phyloP scores from a whole-genome alignment of 2,888 invertebrate species.

The Itoplectis maculator region DNA sequence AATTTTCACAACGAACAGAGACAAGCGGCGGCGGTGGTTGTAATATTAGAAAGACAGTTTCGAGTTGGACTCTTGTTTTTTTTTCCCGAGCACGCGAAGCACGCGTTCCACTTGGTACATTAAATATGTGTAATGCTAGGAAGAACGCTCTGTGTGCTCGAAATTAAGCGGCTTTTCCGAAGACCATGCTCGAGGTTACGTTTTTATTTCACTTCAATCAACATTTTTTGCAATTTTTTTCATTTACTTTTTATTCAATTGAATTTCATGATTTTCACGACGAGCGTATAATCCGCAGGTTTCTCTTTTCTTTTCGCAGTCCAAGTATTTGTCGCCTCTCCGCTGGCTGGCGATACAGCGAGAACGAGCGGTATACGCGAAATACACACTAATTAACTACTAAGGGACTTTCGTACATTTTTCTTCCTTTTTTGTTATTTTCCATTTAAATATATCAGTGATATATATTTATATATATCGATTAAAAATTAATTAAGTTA shows the following conservation, averaged over 20 bases:
- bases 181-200: background rate
- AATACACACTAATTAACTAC: constrained; percentile 56
- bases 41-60: constrained; percentile 57
- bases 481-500: constrained; percentile 75
- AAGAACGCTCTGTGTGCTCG: constrained; percentile 63
- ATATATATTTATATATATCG: constrained; percentile 45
- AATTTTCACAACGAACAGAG: constrained; percentile 48
- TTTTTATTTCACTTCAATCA: too few species aligned
- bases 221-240: too few species aligned
- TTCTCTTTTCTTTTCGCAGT: background rate
- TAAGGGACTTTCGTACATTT: constrained; percentile 57
- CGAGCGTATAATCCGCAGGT: background rate
- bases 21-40: constrained; percentile 67
- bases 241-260: constrained; percentile 11
- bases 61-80: constrained; percentile 29
- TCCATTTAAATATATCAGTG: constrained; percentile 49
- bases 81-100: constrained; percentile 73
- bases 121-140: constrained; percentile 59
- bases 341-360: constrained; percentile 25
- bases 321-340: constrained; percentile 18
- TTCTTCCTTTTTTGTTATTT: background rate
- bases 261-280: constrained; percentile 36
- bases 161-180: constrained; percentile 59
- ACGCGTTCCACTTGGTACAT: constrained; percentile 60
- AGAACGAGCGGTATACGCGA: constrained; percentile 49